Evolutionary conservation across 2,113 vertebrate species (phyloP).

Genomic region (Neodontobutis hainanensis): DNA sequence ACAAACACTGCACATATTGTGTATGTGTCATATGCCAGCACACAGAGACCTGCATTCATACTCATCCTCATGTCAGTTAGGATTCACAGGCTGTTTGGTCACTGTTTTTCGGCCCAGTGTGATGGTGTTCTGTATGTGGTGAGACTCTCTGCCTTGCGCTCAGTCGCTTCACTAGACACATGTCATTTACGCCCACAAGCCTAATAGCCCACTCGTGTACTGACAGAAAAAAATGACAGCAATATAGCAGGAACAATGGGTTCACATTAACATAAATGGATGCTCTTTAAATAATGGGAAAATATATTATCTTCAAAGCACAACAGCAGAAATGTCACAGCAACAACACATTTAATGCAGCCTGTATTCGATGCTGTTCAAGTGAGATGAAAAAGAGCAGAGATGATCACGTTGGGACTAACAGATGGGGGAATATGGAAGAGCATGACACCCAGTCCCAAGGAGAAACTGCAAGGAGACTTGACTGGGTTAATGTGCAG

Average conservation of each 20-base stretch:
- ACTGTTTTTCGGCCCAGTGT: constrained; percentile 43
- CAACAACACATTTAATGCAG: constrained; percentile 7
- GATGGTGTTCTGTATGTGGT: constrained; percentile 73
- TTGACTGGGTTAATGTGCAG: neutral
- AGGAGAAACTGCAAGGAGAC: constrained; percentile 50
- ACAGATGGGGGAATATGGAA: constrained; percentile 66
- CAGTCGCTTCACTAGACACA: constrained; percentile 48
- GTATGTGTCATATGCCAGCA: constrained; percentile 58
- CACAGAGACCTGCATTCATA: constrained; percentile 43
- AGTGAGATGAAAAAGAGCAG: constrained; percentile 50
- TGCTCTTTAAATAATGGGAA: constrained; percentile 11
- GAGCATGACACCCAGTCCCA: constrained; percentile 41
- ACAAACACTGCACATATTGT: constrained; percentile 47
- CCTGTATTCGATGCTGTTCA: constrained; percentile 15
- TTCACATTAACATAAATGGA: constrained; percentile 3
- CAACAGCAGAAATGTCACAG: neutral
- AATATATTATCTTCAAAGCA: constrained; percentile 5
- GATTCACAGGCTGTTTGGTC: constrained; percentile 60
- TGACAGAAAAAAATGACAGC: constrained; percentile 40
- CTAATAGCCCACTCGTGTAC: constrained; percentile 45
- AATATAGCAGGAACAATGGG: constrained; percentile 20
- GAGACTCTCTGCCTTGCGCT: constrained; percentile 49
- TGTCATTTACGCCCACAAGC: constrained; percentile 39
- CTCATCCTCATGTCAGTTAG: constrained; percentile 41
- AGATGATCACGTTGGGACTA: constrained; percentile 49